These are phyloP conservation scores for Drosophila algonquin DNA, from an alignment of 2,888 invertebrate genomes.

Conservation along the genomic window DNA sequence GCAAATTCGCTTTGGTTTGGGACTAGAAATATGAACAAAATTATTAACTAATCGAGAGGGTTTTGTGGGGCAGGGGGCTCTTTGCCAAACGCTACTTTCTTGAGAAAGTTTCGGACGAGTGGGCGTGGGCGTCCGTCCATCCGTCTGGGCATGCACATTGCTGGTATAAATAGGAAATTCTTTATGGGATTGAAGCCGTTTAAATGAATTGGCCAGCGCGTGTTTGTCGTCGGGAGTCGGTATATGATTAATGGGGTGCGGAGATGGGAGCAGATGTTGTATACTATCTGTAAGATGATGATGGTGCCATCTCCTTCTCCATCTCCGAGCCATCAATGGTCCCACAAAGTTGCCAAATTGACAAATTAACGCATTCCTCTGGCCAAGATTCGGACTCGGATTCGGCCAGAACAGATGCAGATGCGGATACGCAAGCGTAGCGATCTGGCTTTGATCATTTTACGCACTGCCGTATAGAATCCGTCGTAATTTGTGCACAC, in stretches of 20 bases:
- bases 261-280: conserved; percentile 49
- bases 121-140: conserved; percentile 41
- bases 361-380: conserved; percentile 39
- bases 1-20: conserved; percentile 36
- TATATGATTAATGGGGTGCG: conserved; percentile 58
- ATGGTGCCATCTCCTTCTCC: not conserved
- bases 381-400: conserved; percentile 16
- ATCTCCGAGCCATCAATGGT: not conserved
- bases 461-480: conserved; percentile 68
- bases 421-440: conserved; percentile 40
- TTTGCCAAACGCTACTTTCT: not conserved
- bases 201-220: conserved; percentile 57
- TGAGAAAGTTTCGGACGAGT: conserved; percentile 35
- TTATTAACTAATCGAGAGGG: conserved; percentile 34
- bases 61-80: not conserved
- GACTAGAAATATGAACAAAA: conserved; percentile 15
- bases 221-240: conserved; percentile 50
- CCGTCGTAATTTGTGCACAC: conserved; percentile 59
- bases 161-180: conserved; percentile 43
- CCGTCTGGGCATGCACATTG: conserved; percentile 37
- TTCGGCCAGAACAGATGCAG: conserved; percentile 36
- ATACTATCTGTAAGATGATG: conserved; percentile 23
- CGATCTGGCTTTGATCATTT: conserved; percentile 72
- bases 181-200: conserved; percentile 36
- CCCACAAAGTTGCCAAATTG: conserved; percentile 38